These are phyloP conservation scores for Sarotherodon lohbergeri DNA, from an alignment of 2,113 vertebrate genomes.

Conservation along the genomic window DNA sequence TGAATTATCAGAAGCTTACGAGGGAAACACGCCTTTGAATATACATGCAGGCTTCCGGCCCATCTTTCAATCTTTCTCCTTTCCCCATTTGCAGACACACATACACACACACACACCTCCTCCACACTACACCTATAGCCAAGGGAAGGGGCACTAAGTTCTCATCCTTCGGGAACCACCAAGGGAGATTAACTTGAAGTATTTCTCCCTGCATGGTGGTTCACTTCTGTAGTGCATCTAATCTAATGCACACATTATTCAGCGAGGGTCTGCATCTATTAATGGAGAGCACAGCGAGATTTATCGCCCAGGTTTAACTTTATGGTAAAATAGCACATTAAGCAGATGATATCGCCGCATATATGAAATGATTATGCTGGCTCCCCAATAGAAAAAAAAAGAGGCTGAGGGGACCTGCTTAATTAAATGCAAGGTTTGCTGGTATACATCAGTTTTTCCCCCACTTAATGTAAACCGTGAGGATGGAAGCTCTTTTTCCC, in stretches of 20 bases:
- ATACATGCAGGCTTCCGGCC: neutral
- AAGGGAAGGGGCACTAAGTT: conserved; percentile 45
- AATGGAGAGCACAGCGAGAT: conserved; percentile 65
- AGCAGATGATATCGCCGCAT: conserved; percentile 74
- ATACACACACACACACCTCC: neutral
- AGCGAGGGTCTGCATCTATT: conserved; percentile 63
- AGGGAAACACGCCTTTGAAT: neutral
- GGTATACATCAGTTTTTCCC: conserved; percentile 63
- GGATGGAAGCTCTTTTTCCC: conserved; percentile 14
- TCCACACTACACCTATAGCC: neutral
- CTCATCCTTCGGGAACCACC: conserved; percentile 42
- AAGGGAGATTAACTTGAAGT: conserved; percentile 58
- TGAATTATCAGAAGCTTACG: conserved; percentile 25
- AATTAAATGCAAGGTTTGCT: conserved; percentile 73
- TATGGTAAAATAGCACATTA: conserved; percentile 79
- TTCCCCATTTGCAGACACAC: neutral
- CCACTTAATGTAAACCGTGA: conserved; percentile 60
- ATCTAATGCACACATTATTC: conserved; percentile 74
- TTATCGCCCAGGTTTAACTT: conserved; percentile 76
- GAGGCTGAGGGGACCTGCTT: conserved; percentile 50
- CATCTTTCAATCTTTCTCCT: neutral
- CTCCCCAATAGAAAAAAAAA: conserved; percentile 31
- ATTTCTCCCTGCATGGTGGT: conserved; percentile 52
- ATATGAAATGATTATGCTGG: conserved; percentile 74
- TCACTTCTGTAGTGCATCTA: conserved; percentile 51